Percentiles rank a stretch among this genome's conserved stretches.
Evolutionary conservation across 2,888 invertebrate species (phyloP).

Genomic region (Dermolepida albohirtum): DNA sequence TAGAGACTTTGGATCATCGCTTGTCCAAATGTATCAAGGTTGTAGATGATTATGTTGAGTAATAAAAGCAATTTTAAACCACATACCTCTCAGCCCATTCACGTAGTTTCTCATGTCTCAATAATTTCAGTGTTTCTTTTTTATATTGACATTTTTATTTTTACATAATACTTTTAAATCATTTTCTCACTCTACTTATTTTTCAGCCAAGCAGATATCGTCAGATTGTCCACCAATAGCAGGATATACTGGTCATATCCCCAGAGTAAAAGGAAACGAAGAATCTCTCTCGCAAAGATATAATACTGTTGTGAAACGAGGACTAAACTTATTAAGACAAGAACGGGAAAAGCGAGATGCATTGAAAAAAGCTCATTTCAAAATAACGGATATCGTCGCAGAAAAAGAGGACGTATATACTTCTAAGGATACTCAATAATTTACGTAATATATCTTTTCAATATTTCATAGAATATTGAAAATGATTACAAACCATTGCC

Average conservation of each 20-base stretch:
- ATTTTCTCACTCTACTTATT: no score
- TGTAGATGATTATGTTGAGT: no score
- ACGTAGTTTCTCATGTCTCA: no score
- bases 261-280: conserved; percentile 75
- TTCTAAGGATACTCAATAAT: conserved; percentile 38
- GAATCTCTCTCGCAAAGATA: conserved; percentile 77
- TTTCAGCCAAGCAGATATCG: conserved; percentile 72
- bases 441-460: conserved; percentile 18
- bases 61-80: no score
- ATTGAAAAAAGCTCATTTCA: conserved; percentile 49
- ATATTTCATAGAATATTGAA: conserved; percentile 18
- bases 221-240: conserved; percentile 78
- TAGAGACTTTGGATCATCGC: no score
- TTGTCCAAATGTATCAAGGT: no score
- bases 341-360: conserved; percentile 67
- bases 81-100: no score
- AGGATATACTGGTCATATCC: conserved; percentile 80
- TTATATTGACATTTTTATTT: no score
- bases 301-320: conserved; percentile 75
- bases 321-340: conserved; percentile 70
- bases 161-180: no score
- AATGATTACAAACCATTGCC: neutral
- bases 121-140: no score
- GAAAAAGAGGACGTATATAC: conserved; percentile 48
- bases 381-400: conserved; percentile 49